Conservation (phyloP, 2,888 invertebrate genomes). For the Theodoxus fluviatilis region DNA sequence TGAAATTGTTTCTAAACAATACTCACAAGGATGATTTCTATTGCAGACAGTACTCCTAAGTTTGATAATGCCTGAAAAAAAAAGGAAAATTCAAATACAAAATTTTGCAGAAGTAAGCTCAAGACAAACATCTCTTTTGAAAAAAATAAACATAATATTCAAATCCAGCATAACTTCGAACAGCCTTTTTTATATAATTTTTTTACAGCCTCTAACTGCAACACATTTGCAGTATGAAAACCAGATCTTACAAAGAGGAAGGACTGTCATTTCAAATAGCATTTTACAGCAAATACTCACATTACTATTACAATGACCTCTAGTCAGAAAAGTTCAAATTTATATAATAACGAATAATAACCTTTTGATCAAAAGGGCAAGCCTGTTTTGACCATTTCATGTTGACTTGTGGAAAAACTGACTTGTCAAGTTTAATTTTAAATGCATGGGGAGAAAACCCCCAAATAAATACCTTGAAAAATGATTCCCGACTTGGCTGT, state of each 20-base stretch:
- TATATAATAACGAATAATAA: too few relatives aligned
- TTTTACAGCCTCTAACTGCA: background rate
- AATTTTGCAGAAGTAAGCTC: background rate
- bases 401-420: too few relatives aligned
- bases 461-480: constrained; percentile 81
- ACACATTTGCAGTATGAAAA: background rate
- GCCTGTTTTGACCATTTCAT: too few relatives aligned
- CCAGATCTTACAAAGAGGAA: background rate
- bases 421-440: too few relatives aligned
- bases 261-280: background rate
- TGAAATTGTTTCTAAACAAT: too few relatives aligned
- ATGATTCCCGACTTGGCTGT: constrained; percentile 94
- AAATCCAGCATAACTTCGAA: too few relatives aligned
- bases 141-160: background rate
- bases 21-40: constrained; percentile 63
- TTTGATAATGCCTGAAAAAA: constrained; percentile 62
- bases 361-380: too few relatives aligned
- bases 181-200: background rate
- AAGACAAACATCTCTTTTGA: background rate
- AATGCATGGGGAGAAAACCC: too few relatives aligned
- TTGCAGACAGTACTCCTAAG: constrained; percentile 62
- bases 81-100: constrained; percentile 26
- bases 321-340: too few relatives aligned
- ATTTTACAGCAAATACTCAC: background rate
- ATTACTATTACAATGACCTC: too few relatives aligned